Conservation (phyloP, 2,797 vertebrate species). For the Sparus aurata region DNA sequence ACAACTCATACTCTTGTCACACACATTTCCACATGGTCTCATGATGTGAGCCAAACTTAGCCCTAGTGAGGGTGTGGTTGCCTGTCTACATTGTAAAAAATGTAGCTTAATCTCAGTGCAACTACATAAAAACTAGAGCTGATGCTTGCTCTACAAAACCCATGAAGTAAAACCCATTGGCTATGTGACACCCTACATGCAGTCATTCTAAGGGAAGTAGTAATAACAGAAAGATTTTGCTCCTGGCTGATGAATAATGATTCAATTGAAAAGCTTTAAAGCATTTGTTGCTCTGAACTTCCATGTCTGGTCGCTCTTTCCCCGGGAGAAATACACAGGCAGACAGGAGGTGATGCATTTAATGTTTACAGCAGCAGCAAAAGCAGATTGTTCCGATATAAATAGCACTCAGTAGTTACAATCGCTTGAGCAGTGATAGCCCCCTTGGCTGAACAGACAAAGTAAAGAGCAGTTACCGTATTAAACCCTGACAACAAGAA, state of each 20-base stretch:
- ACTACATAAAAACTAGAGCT: conserved; percentile 11
- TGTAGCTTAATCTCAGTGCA: conserved; percentile 22
- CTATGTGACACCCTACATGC: neutral
- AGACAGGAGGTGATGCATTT: conserved; percentile 31
- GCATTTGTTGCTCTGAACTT: conserved; percentile 9
- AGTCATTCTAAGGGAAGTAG: neutral
- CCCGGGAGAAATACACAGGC: conserved; percentile 21
- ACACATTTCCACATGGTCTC: conserved; percentile 60
- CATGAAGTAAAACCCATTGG: conserved; percentile 9
- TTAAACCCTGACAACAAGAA: neutral
- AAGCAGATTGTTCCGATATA: conserved; percentile 27
- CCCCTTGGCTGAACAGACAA: conserved; percentile 13
- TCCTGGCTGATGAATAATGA: neutral
- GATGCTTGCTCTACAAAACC: conserved; percentile 9
- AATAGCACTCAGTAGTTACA: conserved; percentile 35
- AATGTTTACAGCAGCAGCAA: conserved; percentile 41
- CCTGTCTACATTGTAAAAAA: conserved; percentile 39
- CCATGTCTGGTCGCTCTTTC: conserved; percentile 18
- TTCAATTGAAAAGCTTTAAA: conserved; percentile 24
- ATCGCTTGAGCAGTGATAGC: conserved; percentile 6
- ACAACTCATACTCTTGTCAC: conserved; percentile 53
- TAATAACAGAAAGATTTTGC: conserved; percentile 6
- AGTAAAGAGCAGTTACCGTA: neutral
- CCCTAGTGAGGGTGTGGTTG: conserved; percentile 58
- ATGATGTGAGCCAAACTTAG: conserved; percentile 63